Evolutionary conservation across 1,140 invertebrate genomes (phyloP).

Genomic region (Macrosteles quadrilineatus): DNA sequence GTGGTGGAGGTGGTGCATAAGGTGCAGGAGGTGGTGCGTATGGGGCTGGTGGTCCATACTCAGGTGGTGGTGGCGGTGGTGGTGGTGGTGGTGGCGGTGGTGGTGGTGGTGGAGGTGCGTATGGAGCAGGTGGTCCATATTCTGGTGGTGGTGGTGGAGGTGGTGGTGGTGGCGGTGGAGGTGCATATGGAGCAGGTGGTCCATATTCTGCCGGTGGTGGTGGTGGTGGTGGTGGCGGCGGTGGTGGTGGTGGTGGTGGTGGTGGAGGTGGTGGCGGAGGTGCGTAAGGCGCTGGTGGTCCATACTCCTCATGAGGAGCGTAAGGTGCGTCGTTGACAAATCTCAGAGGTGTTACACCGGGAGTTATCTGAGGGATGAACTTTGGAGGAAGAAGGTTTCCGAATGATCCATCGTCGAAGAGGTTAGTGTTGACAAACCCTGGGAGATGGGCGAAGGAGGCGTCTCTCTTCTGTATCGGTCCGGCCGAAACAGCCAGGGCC

Average conservation of each 20-base stretch:
- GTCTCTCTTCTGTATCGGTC: not conserved
- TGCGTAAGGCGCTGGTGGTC: not conserved
- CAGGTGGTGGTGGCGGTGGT: constrained; percentile 7
- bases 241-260: constrained; percentile 26
- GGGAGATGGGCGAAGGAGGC: not conserved
- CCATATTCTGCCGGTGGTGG: constrained; percentile 17
- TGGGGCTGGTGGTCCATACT: constrained; percentile 3
- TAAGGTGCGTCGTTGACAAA: not conserved
- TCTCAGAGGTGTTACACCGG: not conserved
- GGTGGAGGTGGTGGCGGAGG: constrained; percentile 23
- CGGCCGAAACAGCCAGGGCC: constrained; percentile 18
- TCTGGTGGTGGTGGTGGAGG: constrained; percentile 20
- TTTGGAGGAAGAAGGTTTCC: not conserved
- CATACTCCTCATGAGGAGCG: constrained; percentile 9
- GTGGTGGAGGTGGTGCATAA: constrained; percentile 12
- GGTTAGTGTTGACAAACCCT: not conserved
- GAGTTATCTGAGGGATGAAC: not conserved
- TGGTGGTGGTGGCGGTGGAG: constrained; percentile 16
- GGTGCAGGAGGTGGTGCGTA: not conserved
- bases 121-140: constrained; percentile 27
- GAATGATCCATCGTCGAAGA: not conserved
- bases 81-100: constrained; percentile 33
- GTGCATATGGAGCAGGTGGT: constrained; percentile 27
- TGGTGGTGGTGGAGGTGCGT: constrained; percentile 30
- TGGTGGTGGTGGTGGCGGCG: constrained; percentile 30